These are phyloP conservation scores for Cinclus mexicanus DNA, from an alignment of 2,113 vertebrate genomes.

Conservation along the genomic window DNA sequence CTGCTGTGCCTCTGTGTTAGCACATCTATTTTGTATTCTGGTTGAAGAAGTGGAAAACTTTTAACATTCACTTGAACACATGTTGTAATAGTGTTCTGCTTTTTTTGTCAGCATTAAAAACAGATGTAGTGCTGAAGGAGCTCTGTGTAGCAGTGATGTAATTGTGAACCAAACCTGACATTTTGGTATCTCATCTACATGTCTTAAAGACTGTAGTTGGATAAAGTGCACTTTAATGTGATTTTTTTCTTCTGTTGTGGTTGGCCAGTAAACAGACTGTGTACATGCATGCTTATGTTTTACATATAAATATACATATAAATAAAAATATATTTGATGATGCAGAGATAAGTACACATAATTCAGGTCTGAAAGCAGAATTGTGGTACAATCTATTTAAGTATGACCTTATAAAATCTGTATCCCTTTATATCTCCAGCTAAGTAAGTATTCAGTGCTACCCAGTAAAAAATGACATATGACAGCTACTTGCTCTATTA, in stretches of 20 bases:
- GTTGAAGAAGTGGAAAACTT: background rate
- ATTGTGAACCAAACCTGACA: background rate
- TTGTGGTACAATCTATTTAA: background rate
- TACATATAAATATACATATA: background rate
- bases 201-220: background rate
- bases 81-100: background rate
- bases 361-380: background rate
- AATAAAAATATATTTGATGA: background rate
- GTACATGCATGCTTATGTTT: background rate
- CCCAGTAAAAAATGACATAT: background rate
- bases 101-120: background rate
- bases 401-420: background rate
- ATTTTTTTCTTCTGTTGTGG: background rate
- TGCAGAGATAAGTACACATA: too few species aligned
- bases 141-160: background rate
- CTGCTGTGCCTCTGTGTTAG: background rate
- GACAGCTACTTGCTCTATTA: background rate
- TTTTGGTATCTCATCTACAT: background rate
- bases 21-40: background rate
- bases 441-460: background rate
- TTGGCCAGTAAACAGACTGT: background rate
- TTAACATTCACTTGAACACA: background rate
- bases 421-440: background rate
- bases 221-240: background rate
- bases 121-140: background rate